Evolutionary conservation across 2,113 vertebrate species (phyloP), one percentile per base, ranked within the genome.

Genomic region (Megaleporinus macrocephalus): DNA sequence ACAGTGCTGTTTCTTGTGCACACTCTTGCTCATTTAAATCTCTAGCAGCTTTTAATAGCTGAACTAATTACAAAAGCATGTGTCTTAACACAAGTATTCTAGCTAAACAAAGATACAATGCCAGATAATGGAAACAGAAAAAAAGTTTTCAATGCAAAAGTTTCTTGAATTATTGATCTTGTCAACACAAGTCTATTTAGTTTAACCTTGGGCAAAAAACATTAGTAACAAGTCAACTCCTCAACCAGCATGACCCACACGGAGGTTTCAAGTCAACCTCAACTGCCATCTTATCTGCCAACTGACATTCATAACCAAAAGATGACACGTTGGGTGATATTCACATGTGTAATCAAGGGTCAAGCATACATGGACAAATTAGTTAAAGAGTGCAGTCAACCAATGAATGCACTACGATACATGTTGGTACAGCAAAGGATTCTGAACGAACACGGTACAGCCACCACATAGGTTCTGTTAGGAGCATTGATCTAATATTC

Each of bases 401-500:
- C 20, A 51, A 27, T 63, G 57, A 49, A 11, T 22, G 26, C 18
- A 55, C 7, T 55, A 55, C 6, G 7, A 69, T 69, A 0, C 27
- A 30, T 55, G 27, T 22, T 16, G 47, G 26, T 53, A 29, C 30
- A 73, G 20, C 26, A 36, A 53, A 68, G 49, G 24, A 18, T 47
- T 22, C 29, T 47, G 18, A 63, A 27, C 29, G 44, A 72, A 83
- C 27, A 70, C 41, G 41, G 69, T 66, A 63, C 20, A 71, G 76
- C 44, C 22, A 83, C 59, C 53, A 78, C 63, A 78, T 63, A 55
- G 29, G 71, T 44, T 33, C 53, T 68, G 47, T 62, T 70, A 49
- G 26, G 63, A 81, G 77, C 70, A 79, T 70, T 49, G 24, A 83
- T 72, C 83, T 77, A 51, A 11, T 82, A 69, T 73, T 68, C 78